These are phyloP conservation scores for Gonocerus acuteangulatus DNA, from an alignment of 2,888 invertebrate genomes.

Conservation along the genomic window DNA sequence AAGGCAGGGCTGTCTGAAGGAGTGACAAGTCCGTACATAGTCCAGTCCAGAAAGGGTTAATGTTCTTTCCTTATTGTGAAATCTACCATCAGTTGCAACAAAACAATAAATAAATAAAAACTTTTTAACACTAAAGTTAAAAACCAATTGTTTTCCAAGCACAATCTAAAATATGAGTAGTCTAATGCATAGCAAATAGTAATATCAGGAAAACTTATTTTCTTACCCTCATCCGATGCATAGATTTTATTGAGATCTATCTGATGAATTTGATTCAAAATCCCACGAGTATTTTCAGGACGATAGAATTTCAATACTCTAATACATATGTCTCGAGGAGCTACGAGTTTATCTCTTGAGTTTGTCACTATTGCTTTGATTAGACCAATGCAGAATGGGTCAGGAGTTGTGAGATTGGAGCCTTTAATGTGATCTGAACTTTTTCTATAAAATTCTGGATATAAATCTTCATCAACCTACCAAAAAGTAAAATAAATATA, in stretches of 20 bases:
- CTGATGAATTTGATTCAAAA: conserved; percentile 50
- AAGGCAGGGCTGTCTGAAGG: too few relatives aligned
- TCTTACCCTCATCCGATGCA: conserved; percentile 67
- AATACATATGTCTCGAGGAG: conserved; percentile 55
- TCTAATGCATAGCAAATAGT: too few relatives aligned
- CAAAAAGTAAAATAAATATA: conserved; percentile 15
- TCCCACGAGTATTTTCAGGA: conserved; percentile 64
- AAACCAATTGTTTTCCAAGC: too few relatives aligned
- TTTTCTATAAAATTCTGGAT: conserved; percentile 74
- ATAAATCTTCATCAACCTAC: conserved; percentile 62
- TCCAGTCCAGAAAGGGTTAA: too few relatives aligned
- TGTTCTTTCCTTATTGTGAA: too few relatives aligned
- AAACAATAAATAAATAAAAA: too few relatives aligned
- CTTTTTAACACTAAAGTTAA: too few relatives aligned
- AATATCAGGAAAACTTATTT: too few relatives aligned
- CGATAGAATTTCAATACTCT: conserved; percentile 63
- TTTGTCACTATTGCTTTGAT: conserved; percentile 56
- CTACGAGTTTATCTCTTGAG: conserved; percentile 49
- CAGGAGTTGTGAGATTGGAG: conserved; percentile 62
- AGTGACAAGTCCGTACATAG: too few relatives aligned
- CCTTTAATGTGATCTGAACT: conserved; percentile 59
- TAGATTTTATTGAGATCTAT: conserved; percentile 66
- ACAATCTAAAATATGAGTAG: too few relatives aligned
- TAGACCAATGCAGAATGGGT: conserved; percentile 66
- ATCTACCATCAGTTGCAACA: too few relatives aligned